phyloP scores from a whole-genome alignment of 2,113 vertebrate species.

The Scomber japonicus region DNA sequence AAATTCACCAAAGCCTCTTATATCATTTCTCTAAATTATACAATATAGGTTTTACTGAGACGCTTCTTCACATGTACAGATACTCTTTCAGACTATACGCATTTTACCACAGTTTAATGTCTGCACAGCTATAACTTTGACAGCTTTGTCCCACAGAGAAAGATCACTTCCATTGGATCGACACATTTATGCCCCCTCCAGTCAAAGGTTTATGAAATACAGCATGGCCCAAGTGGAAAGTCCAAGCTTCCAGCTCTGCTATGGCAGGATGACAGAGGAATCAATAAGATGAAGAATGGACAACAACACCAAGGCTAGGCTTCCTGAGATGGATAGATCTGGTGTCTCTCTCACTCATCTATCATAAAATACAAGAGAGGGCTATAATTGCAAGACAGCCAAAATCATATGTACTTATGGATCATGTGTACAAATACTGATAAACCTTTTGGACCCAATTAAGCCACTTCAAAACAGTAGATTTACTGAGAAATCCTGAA shows the following conservation, averaged over 20 bases:
- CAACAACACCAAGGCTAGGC: constrained; percentile 66
- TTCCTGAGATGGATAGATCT: constrained; percentile 71
- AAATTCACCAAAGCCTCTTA: neutral
- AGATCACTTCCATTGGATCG: constrained; percentile 61
- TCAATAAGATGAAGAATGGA: constrained; percentile 81
- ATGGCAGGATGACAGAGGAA: constrained; percentile 70
- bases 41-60: neutral
- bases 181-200: constrained; percentile 54
- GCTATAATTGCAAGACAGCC: neutral
- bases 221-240: constrained; percentile 66
- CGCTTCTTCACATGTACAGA: neutral
- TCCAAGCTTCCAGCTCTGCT: constrained; percentile 63
- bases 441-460: neutral
- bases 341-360: constrained; percentile 62
- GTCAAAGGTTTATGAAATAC: constrained; percentile 77
- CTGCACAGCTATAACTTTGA: constrained; percentile 47
- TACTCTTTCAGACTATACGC: constrained; percentile 17
- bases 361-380: constrained; percentile 57
- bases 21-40: neutral
- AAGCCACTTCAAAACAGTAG: neutral
- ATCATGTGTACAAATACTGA: neutral
- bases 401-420: constrained; percentile 1
- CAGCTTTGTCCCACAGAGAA: constrained; percentile 67
- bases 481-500: neutral
- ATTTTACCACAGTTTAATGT: constrained; percentile 40